Percentiles rank a stretch among this genome's conserved stretches.
These are phyloP conservation scores for Melanotaenia duboulayi DNA, from an alignment of 2,113 vertebrate species.

Conservation along the genomic window DNA sequence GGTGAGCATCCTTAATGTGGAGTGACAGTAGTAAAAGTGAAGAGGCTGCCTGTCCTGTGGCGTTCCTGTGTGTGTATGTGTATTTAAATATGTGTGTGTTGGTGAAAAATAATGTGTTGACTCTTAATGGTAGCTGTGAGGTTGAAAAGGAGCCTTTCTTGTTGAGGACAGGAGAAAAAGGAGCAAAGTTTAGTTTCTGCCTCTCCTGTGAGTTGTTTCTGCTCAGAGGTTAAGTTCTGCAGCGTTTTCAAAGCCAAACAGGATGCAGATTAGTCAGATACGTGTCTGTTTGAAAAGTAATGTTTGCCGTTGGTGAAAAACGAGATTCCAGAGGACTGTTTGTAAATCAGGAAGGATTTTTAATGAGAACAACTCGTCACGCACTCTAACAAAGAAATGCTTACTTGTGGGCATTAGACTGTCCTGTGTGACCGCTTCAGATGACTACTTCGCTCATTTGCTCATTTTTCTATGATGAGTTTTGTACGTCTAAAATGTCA, in stretches of 20 bases:
- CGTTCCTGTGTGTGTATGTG: not conserved
- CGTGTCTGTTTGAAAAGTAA: not conserved
- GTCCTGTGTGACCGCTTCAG: no score
- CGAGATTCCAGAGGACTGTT: no score
- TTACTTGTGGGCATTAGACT: no score
- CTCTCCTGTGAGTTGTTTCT: not conserved
- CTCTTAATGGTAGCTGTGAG: constrained; percentile 32
- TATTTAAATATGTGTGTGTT: not conserved
- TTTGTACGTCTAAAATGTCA: no score
- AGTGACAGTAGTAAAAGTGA: constrained; percentile 71
- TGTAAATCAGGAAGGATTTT: no score
- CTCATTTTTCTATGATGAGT: no score
- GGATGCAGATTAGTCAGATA: not conserved
- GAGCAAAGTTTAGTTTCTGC: constrained; percentile 28
- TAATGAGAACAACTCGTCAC: no score
- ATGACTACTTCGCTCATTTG: no score
- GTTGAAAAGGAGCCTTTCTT: constrained; percentile 40
- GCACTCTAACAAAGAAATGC: no score
- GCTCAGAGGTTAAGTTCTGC: constrained; percentile 20
- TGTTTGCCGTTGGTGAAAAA: no score
- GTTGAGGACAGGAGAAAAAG: constrained; percentile 32
- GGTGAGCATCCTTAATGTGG: constrained; percentile 65
- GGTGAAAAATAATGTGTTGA: constrained; percentile 40
- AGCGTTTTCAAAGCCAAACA: constrained; percentile 4
- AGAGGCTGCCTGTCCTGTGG: constrained; percentile 55